These are phyloP conservation scores for Lagenorhynchus albirostris DNA, from an alignment of 2,113 vertebrate genomes.

Conservation along the genomic window DNA sequence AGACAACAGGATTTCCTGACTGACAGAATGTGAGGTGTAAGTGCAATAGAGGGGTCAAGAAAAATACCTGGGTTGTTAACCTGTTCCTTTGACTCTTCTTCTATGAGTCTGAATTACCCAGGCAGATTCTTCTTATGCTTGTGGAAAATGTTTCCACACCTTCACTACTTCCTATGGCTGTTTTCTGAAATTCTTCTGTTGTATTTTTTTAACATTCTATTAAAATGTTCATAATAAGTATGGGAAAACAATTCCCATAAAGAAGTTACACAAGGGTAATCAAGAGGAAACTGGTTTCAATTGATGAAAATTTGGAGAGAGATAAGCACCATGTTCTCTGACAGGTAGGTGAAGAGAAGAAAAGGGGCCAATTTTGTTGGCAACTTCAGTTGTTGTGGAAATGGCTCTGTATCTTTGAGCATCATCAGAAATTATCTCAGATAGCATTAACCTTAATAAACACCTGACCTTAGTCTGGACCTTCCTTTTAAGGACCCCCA, in stretches of 20 bases:
- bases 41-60: not conserved
- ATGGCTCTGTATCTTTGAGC: not conserved
- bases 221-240: not conserved
- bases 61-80: not conserved
- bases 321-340: not conserved
- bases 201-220: not conserved
- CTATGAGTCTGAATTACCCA: not conserved
- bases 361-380: not conserved
- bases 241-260: not conserved
- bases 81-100: not conserved
- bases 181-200: conserved; percentile 19
- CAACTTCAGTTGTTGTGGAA: not conserved
- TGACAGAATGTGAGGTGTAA: not conserved
- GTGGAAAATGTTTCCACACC: not conserved
- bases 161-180: not conserved
- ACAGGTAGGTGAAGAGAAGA: not conserved
- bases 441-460: not conserved
- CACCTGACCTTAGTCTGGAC: no score
- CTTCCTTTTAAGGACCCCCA: not conserved
- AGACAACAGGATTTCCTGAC: not conserved
- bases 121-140: not conserved
- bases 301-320: not conserved
- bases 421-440: not conserved
- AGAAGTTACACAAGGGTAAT: not conserved
- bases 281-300: not conserved